Base-by-base conservation (phyloP, 2,888 invertebrate genomes). In the Gastrophysa polygoni region DNA sequence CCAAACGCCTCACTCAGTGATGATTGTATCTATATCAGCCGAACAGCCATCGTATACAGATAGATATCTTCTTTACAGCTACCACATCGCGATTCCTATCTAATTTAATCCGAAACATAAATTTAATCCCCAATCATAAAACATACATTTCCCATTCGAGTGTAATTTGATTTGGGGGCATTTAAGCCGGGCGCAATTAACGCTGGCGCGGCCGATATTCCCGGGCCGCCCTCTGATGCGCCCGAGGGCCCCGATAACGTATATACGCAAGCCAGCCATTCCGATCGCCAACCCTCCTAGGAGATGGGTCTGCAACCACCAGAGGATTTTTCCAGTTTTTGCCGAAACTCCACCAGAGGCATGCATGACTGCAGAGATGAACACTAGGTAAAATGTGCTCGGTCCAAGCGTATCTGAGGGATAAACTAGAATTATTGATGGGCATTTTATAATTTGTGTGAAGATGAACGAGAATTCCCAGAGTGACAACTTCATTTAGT, bases 101-200 rank as follows among this genome's bases (percentile, higher is more conserved):
- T 61, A 61, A 67, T 64, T 67, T 64, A 64, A 67, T 62, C 50
- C 58, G 50, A 64, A 67, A 64, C 64, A 62, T 67, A 67, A 65
- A 67, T 67, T 67, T 57, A 65, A 59, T 61, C 60, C 44, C n/a
- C 59, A 60, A 57, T 67, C 67, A 67, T 67, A 67, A 67, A 67
- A 61, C 68, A 71, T 61, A 68, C 66, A 69, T 72, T 69, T 68
- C 68, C 68, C 68, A 71, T 72, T 67, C 50, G 65, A 57, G 32
- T 59, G 68, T 72, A 72, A 72, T 72, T 71, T 68, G 71, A 71
- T 72, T 69, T 69, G 72, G 72, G 71, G 71, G 69, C 69, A 68
- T 72, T 72, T 72, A 71, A 71, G 68, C 71, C 64, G 57, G 66
- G 55, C 65, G 70, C 71, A 72, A 72, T 72, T 72, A 72, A 69